These are phyloP conservation scores for Ischnura elegans DNA, from an alignment of 2,888 invertebrate species.

Conservation along the genomic window DNA sequence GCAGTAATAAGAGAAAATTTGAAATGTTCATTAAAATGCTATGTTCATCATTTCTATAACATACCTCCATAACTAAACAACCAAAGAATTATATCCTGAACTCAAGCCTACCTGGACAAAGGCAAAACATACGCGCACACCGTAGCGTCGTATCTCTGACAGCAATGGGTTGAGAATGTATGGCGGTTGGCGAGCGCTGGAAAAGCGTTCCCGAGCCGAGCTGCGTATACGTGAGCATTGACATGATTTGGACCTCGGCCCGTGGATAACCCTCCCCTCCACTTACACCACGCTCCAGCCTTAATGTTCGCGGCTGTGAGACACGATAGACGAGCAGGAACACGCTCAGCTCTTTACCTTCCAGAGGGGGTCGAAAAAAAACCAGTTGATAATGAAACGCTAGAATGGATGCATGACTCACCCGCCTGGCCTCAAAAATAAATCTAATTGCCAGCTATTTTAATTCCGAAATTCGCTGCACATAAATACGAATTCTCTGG, in stretches of 20 bases:
- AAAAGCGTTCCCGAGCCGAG: background rate
- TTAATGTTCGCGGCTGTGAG: background rate
- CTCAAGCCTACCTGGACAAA: too few relatives aligned
- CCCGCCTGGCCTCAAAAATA: background rate
- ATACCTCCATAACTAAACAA: too few relatives aligned
- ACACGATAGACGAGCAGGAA: background rate
- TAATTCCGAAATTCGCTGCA: background rate
- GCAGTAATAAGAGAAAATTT: too few relatives aligned
- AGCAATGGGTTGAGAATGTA: too few relatives aligned
- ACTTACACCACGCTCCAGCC: background rate
- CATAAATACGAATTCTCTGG: background rate
- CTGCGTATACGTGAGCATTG: background rate
- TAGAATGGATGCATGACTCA: background rate
- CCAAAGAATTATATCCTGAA: too few relatives aligned
- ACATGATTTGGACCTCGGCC: background rate
- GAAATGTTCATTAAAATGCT: too few relatives aligned
- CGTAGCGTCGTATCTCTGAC: background rate
- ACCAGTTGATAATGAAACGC: background rate
- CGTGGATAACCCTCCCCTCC: too few relatives aligned
- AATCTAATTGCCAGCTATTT: background rate
- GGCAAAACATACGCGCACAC: background rate
- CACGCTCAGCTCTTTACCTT: background rate
- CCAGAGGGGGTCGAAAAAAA: background rate
- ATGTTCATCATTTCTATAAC: too few relatives aligned
- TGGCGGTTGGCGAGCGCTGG: background rate